Percentiles rank a stretch among this genome's conserved stretches.
Evolutionary conservation across 2,888 invertebrate genomes (phyloP).

Genomic region (Aproaerema taeniolella): DNA sequence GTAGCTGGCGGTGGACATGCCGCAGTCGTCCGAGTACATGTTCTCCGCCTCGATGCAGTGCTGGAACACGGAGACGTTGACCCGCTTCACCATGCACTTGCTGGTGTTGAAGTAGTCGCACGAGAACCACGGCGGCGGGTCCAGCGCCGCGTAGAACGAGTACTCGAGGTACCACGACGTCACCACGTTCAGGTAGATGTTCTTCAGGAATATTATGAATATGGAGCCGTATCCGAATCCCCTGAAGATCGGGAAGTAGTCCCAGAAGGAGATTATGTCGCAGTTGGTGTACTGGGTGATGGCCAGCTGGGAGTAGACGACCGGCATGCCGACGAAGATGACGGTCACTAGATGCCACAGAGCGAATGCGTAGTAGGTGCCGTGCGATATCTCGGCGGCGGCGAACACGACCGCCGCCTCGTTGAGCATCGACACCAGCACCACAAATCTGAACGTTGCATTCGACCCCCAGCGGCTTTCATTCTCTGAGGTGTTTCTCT

Average conservation of each 20-base stretch:
- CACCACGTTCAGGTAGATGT: constrained; percentile 42
- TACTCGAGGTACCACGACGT: constrained; percentile 57
- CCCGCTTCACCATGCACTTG: constrained; percentile 60
- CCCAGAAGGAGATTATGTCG: constrained; percentile 37
- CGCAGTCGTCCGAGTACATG: constrained; percentile 53
- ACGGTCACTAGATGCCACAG: constrained; percentile 35
- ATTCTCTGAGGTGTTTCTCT: too few species aligned
- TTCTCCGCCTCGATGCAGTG: constrained; percentile 56
- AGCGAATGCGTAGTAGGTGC: constrained; percentile 44
- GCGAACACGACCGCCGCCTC: constrained; percentile 43
- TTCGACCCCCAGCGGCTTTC: constrained; percentile 46
- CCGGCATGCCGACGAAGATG: constrained; percentile 55
- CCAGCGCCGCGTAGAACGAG: constrained; percentile 43
- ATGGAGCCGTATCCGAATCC: constrained; percentile 48
- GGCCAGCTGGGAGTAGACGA: constrained; percentile 61
- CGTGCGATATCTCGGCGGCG: constrained; percentile 46
- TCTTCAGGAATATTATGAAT: constrained; percentile 45
- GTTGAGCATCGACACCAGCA: constrained; percentile 62
- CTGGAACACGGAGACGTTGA: constrained; percentile 57
- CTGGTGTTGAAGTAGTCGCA: constrained; percentile 40
- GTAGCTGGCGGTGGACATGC: constrained; percentile 55
- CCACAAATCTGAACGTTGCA: constrained; percentile 42
- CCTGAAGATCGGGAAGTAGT: constrained; percentile 55
- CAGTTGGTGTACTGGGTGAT: constrained; percentile 48
- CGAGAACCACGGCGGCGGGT: constrained; percentile 56